phyloP scores from a whole-genome alignment of 1,140 invertebrate species.

The Drosophila repleta region DNA sequence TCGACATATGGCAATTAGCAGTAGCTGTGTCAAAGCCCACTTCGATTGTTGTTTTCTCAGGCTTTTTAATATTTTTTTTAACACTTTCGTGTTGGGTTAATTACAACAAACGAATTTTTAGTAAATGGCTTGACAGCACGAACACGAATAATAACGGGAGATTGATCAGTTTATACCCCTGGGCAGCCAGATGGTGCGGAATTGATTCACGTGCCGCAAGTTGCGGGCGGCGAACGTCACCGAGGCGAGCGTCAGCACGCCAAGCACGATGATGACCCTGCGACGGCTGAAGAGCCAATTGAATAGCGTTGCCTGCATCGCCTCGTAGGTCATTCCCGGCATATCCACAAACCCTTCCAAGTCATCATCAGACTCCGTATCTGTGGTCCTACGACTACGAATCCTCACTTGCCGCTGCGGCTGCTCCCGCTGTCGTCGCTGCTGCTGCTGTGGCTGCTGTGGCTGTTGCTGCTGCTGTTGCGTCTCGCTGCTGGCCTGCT shows the following conservation, averaged over 20 bases:
- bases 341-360: no score
- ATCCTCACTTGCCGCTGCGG: no score
- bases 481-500: neutral
- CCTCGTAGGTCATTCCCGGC: no score
- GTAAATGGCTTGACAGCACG: neutral
- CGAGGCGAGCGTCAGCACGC: neutral
- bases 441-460: neutral
- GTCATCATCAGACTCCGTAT: no score
- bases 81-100: neutral
- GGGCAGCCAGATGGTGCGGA: neutral
- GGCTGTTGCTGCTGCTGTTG: neutral
- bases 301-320: neutral
- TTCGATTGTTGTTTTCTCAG: no score
- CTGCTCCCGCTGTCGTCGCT: no score
- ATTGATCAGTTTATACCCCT: neutral
- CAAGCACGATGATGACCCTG: neutral
- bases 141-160: neutral
- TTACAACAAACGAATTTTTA: constrained; percentile 1
- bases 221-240: neutral
- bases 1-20: no score
- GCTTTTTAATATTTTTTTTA: neutral
- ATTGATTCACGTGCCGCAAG: neutral
- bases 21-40: no score
- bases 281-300: neutral
- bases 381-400: no score